phyloP scores from a whole-genome alignment of 1,140 invertebrate species.

The Lordiphosa clarofinis region DNA sequence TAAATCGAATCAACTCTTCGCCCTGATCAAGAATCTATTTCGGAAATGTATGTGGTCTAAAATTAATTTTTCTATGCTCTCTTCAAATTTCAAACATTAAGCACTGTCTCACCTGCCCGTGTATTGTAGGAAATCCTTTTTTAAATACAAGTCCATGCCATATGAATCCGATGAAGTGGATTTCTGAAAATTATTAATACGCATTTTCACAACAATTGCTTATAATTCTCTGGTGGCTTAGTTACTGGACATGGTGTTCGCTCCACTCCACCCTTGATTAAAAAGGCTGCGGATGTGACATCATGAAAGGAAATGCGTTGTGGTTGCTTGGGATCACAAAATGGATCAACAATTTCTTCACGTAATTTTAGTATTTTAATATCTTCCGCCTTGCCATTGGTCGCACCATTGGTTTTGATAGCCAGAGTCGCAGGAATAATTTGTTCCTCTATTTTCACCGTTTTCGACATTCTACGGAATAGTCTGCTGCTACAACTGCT shows the following conservation, averaged over 20 bases:
- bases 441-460: slow-evolving; percentile 23
- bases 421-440: slow-evolving; percentile 5
- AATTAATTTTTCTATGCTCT: too few species aligned
- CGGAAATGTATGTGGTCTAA: too few species aligned
- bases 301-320: slow-evolving; percentile 90
- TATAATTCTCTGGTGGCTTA: neutral
- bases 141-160: slow-evolving; percentile 93
- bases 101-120: slow-evolving; percentile 95
- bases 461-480: slow-evolving; percentile 34
- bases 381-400: slow-evolving; percentile 22
- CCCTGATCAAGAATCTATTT: too few species aligned
- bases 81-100: too few species aligned
- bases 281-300: slow-evolving; percentile 93
- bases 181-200: slow-evolving; percentile 67
- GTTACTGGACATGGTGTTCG: slow-evolving; percentile 91
- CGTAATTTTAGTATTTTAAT: slow-evolving; percentile 5
- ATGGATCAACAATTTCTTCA: slow-evolving; percentile 67
- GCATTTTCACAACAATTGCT: neutral
- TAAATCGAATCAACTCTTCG: too few species aligned
- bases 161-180: slow-evolving; percentile 89
- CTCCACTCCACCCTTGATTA: slow-evolving; percentile 90
- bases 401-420: slow-evolving; percentile 13
- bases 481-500: slow-evolving; percentile 11
- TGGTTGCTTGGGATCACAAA: slow-evolving; percentile 88
- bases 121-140: slow-evolving; percentile 95